These are phyloP conservation scores for Okapia johnstoni DNA, from an alignment of 2,113 vertebrate species.

Conservation along the genomic window DNA sequence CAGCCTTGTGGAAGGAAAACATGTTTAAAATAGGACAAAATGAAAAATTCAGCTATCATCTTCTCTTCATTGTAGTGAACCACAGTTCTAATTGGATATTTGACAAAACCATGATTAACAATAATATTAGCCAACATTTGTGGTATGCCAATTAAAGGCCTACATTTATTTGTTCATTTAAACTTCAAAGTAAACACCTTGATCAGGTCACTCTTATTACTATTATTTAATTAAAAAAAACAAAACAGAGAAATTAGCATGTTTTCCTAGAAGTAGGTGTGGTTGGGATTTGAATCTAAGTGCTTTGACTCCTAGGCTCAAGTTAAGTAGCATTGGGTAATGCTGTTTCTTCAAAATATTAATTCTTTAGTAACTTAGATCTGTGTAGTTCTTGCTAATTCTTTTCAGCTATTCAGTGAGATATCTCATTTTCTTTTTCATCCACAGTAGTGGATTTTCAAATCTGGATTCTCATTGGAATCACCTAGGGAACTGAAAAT, in stretches of 20 bases:
- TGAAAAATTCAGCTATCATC: not conserved
- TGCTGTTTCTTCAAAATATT: not conserved
- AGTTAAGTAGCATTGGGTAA: not conserved
- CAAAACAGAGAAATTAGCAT: not conserved
- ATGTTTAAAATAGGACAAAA: not conserved
- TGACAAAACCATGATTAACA: not conserved
- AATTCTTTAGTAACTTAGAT: not conserved
- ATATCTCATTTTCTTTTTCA: not conserved
- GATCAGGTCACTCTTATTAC: not conserved
- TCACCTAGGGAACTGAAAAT: not conserved
- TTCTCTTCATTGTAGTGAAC: not conserved
- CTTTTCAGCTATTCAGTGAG: not conserved
- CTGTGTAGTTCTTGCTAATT: not conserved
- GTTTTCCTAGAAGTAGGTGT: not conserved
- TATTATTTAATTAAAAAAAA: not conserved
- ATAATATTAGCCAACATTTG: not conserved
- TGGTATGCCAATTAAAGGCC: not conserved
- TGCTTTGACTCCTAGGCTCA: not conserved
- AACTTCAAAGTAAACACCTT: not conserved
- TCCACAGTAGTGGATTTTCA: not conserved
- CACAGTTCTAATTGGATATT: not conserved
- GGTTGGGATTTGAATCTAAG: not conserved
- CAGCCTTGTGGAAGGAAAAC: not conserved
- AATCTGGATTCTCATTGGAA: not conserved
- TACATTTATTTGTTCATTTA: not conserved